These are phyloP conservation scores for Sapayoa aenigma DNA, from an alignment of 2,113 vertebrate species.

Conservation along the genomic window DNA sequence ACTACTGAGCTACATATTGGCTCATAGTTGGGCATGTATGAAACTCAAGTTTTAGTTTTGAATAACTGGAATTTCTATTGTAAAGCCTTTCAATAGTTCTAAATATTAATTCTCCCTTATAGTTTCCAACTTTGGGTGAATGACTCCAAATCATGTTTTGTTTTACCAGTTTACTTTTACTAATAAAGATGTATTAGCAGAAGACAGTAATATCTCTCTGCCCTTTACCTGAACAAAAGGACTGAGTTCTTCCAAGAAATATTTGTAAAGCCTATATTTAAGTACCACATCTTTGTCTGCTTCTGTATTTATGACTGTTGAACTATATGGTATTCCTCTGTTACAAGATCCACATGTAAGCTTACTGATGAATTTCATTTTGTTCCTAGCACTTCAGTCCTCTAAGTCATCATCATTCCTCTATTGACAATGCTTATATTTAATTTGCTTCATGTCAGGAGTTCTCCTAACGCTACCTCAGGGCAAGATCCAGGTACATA, in stretches of 20 bases:
- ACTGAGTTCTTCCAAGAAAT: background rate
- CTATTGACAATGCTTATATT: background rate
- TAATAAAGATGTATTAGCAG: background rate
- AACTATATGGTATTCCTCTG: background rate
- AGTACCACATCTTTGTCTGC: background rate
- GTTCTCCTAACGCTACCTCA: background rate
- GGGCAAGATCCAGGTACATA: background rate
- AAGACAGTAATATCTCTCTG: background rate
- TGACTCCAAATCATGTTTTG: background rate
- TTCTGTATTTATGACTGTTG: background rate
- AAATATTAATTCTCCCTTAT: background rate
- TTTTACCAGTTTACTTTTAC: background rate
- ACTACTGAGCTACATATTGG: background rate
- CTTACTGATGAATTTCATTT: background rate
- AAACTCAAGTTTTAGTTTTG: background rate
- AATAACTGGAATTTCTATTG: background rate
- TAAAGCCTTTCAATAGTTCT: background rate
- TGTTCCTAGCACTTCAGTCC: background rate
- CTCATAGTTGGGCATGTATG: background rate
- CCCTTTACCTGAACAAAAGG: background rate
- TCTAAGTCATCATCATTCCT: background rate
- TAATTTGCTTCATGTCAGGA: background rate
- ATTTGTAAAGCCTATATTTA: background rate
- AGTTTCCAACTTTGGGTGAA: background rate
- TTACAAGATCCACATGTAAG: background rate